phyloP scores from a whole-genome alignment of 2,797 vertebrate species.

The Poecilia picta region DNA sequence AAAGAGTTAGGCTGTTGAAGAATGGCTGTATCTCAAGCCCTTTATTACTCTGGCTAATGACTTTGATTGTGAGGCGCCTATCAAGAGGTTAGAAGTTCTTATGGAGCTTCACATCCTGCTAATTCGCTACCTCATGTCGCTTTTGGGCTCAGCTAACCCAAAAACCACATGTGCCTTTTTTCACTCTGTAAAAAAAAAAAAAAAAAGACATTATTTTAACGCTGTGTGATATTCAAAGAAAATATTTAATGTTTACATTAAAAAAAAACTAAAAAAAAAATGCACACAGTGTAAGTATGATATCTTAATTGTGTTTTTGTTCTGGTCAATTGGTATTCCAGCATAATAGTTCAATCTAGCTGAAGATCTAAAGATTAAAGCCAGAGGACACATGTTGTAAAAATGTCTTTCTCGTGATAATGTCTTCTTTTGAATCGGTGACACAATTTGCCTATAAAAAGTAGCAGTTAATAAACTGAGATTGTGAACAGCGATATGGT shows the following conservation, averaged over 20 bases:
- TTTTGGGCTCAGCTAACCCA: slow-evolving; percentile 52
- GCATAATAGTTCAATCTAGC: slow-evolving; percentile 26
- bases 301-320: slow-evolving; percentile 45
- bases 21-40: slow-evolving; percentile 84
- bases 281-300: neutral
- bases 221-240: neutral
- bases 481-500: slow-evolving; percentile 38
- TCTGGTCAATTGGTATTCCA: slow-evolving; percentile 50
- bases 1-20: slow-evolving; percentile 86
- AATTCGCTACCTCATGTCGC: slow-evolving; percentile 65
- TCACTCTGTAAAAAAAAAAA: slow-evolving; percentile 13
- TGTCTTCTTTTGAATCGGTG: slow-evolving; percentile 52
- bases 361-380: slow-evolving; percentile 38
- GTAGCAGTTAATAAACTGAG: slow-evolving; percentile 47
- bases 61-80: slow-evolving; percentile 83
- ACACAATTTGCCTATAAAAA: slow-evolving; percentile 49
- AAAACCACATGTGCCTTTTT: slow-evolving; percentile 36
- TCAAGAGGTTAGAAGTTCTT: slow-evolving; percentile 79
- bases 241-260: neutral
- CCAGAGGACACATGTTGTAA: slow-evolving; percentile 20
- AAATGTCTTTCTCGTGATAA: slow-evolving; percentile 29
- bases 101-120: slow-evolving; percentile 67
- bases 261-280: slow-evolving; percentile 2
- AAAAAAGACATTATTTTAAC: neutral
- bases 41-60: slow-evolving; percentile 85